Evolutionary conservation across 2,113 vertebrate genomes (phyloP), one percentile per base, ranked within the genome.

Genomic region (Erythrolamprus reginae): DNA sequence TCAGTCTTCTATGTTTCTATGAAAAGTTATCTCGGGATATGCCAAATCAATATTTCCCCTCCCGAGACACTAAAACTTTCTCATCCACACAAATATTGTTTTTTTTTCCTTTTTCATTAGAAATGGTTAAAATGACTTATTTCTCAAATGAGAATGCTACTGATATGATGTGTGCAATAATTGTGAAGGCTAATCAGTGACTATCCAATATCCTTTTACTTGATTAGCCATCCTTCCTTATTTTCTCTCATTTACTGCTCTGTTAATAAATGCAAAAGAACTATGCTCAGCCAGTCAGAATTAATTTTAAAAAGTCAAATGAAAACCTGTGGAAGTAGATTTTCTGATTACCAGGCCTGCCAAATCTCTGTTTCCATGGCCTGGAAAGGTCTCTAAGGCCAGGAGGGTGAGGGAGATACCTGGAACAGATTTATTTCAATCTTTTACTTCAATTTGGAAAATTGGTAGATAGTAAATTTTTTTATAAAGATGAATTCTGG

Each of bases 211-310:
- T 53, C 47, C 42, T 94, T 51, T 84, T 90, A 86, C 52, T 93
- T 93, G 48, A 94, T 92, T 93, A 92, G 90, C 84, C 82, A 86
- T 48, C 24, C 26, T 88, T 95, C 94, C 77, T 50, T 5, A 1
- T 93, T 95, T 88, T 89, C 93, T 23, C n/a, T 12, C 85, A 47
- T 38, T 87, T 90, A 88, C 0, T 86, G 53, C 83, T 82, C 90
- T 83, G 91, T 85, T 90, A 94, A 90, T 84, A 61, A 70, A 88
- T 89, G 93, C 90, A 70, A 91, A 95, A 83, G 19, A 55, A 84
- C 5, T 87, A 33, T 88, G 23, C 93, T 89, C 21, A 33, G 10
- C 5, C 84, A 89, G 15, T 89, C 26, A 92, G 91, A 89, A 92
- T 53, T 89, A 77, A 42, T 77, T 77, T 77, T 42, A 15, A 26